Conservation (phyloP, 2,113 vertebrate genomes). For the Ia io region DNA sequence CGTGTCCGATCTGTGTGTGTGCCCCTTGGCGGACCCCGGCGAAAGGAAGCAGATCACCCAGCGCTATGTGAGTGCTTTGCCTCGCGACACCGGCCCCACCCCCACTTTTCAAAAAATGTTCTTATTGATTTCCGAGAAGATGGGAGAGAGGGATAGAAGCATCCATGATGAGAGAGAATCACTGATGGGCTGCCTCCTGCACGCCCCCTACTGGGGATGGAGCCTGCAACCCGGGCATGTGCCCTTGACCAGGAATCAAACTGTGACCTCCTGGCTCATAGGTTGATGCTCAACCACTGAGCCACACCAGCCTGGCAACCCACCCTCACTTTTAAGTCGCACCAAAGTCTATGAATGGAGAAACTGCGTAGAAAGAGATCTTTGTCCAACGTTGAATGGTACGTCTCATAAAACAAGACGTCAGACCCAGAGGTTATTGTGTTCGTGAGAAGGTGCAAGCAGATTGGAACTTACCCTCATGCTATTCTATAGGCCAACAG, state of each 20-base stretch:
- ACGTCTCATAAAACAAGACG: constrained; percentile 28
- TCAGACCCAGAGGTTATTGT: not conserved
- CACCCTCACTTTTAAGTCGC: not conserved
- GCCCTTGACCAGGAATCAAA: no score
- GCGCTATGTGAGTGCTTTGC: constrained; percentile 87
- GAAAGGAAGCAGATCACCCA: constrained; percentile 84
- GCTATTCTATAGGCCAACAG: not conserved
- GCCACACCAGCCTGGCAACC: no score
- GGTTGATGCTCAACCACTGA: no score
- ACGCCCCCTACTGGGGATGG: no score
- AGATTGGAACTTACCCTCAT: not conserved
- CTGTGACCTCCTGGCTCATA: no score
- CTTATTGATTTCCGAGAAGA: no score
- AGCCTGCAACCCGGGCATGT: no score
- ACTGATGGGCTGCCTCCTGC: no score
- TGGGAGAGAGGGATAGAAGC: no score
- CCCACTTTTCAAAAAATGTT: not conserved
- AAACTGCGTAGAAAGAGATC: not conserved
- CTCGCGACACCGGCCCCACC: accelerated
- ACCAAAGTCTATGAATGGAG: not conserved
- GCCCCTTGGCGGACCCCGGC: constrained; percentile 85
- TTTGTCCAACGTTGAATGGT: constrained; percentile 13
- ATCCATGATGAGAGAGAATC: no score
- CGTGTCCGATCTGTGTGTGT: constrained; percentile 88
- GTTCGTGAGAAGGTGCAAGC: not conserved